phyloP scores from a whole-genome alignment of 2,797 vertebrate genomes.

The Craterocephalus amniculus region DNA sequence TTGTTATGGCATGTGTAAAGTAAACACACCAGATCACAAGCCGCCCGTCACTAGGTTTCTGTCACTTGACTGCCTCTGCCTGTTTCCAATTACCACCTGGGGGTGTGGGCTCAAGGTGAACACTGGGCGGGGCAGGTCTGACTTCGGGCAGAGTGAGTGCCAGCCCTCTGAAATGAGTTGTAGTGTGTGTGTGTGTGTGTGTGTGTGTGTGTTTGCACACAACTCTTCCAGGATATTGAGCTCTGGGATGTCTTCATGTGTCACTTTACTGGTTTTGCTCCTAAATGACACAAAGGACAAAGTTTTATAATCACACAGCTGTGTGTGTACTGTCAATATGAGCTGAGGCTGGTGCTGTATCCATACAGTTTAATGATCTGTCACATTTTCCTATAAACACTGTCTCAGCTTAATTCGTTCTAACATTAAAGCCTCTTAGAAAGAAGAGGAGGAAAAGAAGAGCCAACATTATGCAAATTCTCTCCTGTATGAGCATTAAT shows the following conservation, averaged over 20 bases:
- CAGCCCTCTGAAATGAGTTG: neutral
- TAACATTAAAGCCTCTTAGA: neutral
- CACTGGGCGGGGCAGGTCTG: conserved; percentile 21
- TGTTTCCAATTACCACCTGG: conserved; percentile 21
- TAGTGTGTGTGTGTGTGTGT: conserved; percentile 4
- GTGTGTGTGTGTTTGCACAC: conserved; percentile 23
- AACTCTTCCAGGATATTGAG: conserved; percentile 36
- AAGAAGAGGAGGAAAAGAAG: too few relatives aligned
- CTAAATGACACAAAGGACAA: conserved; percentile 10
- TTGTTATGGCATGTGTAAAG: conserved; percentile 61
- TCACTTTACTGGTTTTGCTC: conserved; percentile 9
- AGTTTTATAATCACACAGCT: conserved; percentile 3
- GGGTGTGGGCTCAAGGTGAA: conserved; percentile 51
- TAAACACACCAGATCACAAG: conserved; percentile 42
- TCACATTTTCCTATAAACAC: conserved; percentile 31
- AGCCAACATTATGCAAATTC: neutral
- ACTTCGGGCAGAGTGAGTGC: conserved; percentile 29
- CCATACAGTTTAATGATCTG: neutral
- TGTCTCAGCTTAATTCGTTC: neutral
- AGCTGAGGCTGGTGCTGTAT: conserved; percentile 3
- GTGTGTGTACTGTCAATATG: conserved; percentile 50
- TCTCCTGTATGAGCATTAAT: neutral
- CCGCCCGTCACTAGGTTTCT: neutral
- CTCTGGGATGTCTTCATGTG: conserved; percentile 28
- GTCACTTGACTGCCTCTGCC: neutral